These are phyloP conservation scores for Bagarius yarrelli DNA, from an alignment of 2,113 vertebrate genomes.

Conservation along the genomic window DNA sequence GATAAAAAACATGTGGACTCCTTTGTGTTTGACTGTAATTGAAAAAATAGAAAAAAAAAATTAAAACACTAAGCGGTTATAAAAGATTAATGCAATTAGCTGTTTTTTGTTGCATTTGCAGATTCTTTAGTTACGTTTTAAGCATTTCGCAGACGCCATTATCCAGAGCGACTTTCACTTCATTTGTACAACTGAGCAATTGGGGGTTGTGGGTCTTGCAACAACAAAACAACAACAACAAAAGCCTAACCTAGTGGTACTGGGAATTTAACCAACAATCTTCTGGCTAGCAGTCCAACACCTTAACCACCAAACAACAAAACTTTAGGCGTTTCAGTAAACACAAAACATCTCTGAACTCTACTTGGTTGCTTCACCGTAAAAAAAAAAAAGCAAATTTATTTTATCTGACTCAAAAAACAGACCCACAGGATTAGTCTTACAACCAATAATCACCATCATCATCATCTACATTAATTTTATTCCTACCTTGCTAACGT, in stretches of 20 bases:
- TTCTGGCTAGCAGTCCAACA: no score
- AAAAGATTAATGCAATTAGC: neutral
- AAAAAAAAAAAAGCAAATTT: neutral
- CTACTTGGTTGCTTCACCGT: neutral
- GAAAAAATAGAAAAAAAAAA: constrained; percentile 20
- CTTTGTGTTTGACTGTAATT: constrained; percentile 91
- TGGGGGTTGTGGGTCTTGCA: no score
- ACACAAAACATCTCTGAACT: constrained; percentile 50
- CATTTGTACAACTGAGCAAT: no score
- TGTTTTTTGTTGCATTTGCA: neutral
- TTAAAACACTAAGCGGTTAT: neutral
- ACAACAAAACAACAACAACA: no score
- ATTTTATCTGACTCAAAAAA: constrained; percentile 20
- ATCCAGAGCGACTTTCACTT: no score
- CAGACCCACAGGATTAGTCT: constrained; percentile 13
- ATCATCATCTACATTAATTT: constrained; percentile 66
- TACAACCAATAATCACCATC: constrained; percentile 57
- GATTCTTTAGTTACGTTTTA: neutral
- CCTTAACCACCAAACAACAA: no score
- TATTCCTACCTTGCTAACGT: constrained; percentile 76
- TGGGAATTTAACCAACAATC: no score
- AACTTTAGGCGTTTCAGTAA: no score
- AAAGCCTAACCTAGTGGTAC: no score
- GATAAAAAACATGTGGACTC: constrained; percentile 97
- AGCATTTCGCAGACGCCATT: no score